Evolutionary conservation across 2,797 vertebrate species (phyloP).

Genomic region (Varecia variegata): DNA sequence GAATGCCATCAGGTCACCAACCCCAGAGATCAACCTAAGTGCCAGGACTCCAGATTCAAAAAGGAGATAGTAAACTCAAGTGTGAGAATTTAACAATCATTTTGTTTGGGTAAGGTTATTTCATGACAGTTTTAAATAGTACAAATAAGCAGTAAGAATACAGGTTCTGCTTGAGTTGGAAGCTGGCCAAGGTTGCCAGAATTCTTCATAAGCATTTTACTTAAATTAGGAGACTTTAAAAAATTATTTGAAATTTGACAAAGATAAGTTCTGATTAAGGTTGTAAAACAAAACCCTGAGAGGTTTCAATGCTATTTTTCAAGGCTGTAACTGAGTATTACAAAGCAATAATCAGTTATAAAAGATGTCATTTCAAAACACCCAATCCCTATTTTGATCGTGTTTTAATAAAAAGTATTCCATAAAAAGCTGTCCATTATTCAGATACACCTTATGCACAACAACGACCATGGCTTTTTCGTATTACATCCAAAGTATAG

Average conservation of each 20-base stretch:
- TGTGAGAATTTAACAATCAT: background rate
- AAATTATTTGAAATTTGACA: background rate
- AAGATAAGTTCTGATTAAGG: background rate
- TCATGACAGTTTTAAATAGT: background rate
- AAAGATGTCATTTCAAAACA: constrained; percentile 7
- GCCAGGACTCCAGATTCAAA: background rate
- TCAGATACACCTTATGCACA: background rate
- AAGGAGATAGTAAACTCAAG: background rate
- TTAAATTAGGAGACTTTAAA: constrained; percentile 13
- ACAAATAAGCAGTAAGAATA: background rate
- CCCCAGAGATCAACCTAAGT: background rate
- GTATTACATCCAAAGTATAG: background rate
- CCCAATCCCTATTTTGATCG: background rate
- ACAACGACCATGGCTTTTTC: background rate
- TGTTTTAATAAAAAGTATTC: background rate
- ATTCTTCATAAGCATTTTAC: background rate
- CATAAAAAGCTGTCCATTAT: background rate
- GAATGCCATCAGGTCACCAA: background rate
- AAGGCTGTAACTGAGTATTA: background rate
- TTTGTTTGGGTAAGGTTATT: background rate
- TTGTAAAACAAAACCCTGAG: background rate
- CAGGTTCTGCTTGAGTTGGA: background rate
- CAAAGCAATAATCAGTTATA: background rate
- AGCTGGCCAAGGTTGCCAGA: background rate
- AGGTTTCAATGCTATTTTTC: background rate